Conservation (phyloP, 2,113 vertebrate genomes). For the Burhinus oedicnemus region DNA sequence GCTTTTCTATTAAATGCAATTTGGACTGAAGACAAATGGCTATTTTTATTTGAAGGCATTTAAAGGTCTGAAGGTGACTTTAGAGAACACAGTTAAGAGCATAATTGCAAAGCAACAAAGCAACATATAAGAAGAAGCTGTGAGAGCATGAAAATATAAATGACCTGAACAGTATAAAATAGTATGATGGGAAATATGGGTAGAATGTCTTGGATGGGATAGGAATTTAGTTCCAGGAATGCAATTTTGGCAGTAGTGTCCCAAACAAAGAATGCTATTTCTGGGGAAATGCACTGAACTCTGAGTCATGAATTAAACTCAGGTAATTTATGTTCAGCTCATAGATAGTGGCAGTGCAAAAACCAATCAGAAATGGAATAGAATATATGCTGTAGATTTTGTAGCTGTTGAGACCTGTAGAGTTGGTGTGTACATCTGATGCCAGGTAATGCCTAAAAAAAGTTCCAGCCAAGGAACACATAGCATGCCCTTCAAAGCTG, state of each 20-base stretch:
- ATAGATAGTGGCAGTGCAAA: neutral
- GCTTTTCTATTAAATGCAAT: neutral
- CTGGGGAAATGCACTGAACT: slow-evolving; percentile 29
- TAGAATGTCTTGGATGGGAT: slow-evolving; percentile 15
- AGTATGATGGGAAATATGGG: slow-evolving; percentile 35
- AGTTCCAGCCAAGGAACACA: neutral
- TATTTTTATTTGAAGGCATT: slow-evolving; percentile 5
- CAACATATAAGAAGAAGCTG: neutral
- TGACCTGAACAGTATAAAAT: slow-evolving; percentile 30
- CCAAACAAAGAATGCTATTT: slow-evolving; percentile 47
- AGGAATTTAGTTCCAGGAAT: slow-evolving; percentile 36
- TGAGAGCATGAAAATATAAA: neutral
- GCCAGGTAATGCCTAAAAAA: slow-evolving; percentile 6
- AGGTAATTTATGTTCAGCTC: slow-evolving; percentile 53
- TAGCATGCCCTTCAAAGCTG: neutral
- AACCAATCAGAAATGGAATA: neutral
- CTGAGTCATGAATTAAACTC: slow-evolving; percentile 12
- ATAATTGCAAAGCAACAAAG: neutral
- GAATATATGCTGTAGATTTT: slow-evolving; percentile 11
- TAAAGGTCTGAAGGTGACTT: slow-evolving; percentile 27
- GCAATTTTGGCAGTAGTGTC: slow-evolving; percentile 24
- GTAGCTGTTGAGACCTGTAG: neutral
- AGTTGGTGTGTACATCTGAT: neutral
- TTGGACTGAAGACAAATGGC: neutral
- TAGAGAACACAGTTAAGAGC: neutral